Evolutionary conservation across 2,888 invertebrate species (phyloP).

Genomic region (Sialis lutaria): DNA sequence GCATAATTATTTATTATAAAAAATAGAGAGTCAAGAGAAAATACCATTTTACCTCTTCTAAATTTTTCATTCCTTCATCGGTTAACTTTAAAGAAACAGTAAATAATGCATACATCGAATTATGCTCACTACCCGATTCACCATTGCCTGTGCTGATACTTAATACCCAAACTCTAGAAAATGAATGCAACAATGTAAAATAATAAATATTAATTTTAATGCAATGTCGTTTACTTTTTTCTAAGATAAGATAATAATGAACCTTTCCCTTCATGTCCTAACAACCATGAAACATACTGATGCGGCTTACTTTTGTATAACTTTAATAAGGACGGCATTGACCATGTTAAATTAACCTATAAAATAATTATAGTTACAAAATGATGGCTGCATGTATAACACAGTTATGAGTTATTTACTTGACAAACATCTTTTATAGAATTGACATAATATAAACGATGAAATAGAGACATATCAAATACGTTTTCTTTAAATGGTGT

Average conservation of each 20-base stretch:
- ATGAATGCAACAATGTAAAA: background rate
- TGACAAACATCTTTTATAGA: conserved; percentile 56
- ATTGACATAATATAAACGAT: conserved; percentile 54
- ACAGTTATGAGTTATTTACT: conserved; percentile 22
- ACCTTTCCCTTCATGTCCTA: conserved; percentile 76
- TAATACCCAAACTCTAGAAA: conserved; percentile 55
- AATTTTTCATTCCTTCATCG: conserved; percentile 51
- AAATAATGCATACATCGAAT: conserved; percentile 61
- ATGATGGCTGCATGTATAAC: conserved; percentile 1
- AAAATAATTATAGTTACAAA: conserved; percentile 7
- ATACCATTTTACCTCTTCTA: conserved; percentile 34
- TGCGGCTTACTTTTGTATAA: conserved; percentile 62
- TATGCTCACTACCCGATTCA: conserved; percentile 61
- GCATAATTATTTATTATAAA: background rate
- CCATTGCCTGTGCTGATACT: conserved; percentile 49
- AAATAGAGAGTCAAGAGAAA: no score
- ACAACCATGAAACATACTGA: conserved; percentile 56
- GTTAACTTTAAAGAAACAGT: conserved; percentile 58
- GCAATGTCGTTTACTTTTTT: conserved; percentile 35
- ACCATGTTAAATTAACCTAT: conserved; percentile 43
- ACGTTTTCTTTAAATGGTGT: conserved; percentile 30
- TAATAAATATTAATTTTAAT: no score
- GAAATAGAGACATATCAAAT: conserved; percentile 42
- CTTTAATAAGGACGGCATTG: conserved; percentile 38
- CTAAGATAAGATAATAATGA: conserved; percentile 63